phyloP scores from a whole-genome alignment of 2,888 invertebrate species.

The Seira sanloemensis region DNA sequence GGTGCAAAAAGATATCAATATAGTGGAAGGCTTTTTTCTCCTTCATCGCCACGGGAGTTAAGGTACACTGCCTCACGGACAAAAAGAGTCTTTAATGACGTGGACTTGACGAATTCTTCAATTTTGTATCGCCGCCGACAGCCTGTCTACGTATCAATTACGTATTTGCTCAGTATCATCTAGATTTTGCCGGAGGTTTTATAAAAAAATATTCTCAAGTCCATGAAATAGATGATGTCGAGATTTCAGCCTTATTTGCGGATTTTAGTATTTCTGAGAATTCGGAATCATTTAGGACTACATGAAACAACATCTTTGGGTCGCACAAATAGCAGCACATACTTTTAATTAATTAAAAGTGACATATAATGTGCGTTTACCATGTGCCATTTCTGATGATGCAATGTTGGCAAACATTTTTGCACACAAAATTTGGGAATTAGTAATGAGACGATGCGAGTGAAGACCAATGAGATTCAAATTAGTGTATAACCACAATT shows the following conservation, averaged over 20 bases:
- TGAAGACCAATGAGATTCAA: neutral
- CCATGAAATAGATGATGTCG: too few species aligned
- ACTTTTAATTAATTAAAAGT: neutral
- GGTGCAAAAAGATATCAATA: neutral
- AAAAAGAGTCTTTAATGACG: neutral
- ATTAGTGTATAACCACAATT: neutral
- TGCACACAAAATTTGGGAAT: too few species aligned
- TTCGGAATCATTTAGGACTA: too few species aligned
- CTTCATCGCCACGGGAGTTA: neutral
- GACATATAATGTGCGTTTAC: too few species aligned
- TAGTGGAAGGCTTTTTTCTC: neutral
- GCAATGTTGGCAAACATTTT: neutral
- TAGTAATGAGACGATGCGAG: neutral
- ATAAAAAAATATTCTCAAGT: too few species aligned
- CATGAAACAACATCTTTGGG: too few species aligned
- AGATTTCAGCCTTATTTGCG: too few species aligned
- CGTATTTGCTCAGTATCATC: too few species aligned
- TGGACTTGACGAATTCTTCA: neutral
- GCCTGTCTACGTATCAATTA: neutral
- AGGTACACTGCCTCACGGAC: neutral
- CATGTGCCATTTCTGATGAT: neutral
- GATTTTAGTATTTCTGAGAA: too few species aligned
- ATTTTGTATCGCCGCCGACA: neutral
- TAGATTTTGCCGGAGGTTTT: too few species aligned
- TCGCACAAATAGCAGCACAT: too few species aligned